Conservation (phyloP, 2,113 vertebrate species). For the Hypanus sabinus region DNA sequence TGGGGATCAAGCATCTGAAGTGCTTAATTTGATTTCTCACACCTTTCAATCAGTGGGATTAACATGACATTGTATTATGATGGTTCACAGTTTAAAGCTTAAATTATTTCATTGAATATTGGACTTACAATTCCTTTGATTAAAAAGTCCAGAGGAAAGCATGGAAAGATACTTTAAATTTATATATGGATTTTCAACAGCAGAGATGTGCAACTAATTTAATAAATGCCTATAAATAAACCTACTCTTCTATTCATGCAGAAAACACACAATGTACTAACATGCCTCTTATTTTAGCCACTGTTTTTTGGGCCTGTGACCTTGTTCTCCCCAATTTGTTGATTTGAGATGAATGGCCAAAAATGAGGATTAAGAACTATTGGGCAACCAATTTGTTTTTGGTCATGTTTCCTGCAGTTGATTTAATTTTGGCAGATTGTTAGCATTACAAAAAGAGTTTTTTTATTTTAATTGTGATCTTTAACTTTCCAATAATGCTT, state of each 20-base stretch:
- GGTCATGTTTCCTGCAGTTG: background rate
- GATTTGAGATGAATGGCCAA: background rate
- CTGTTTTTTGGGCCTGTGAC: too few species aligned
- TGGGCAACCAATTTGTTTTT: background rate
- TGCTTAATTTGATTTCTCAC: background rate
- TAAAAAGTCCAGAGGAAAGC: background rate
- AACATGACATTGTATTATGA: background rate
- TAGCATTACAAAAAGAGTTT: background rate
- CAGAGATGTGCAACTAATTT: background rate
- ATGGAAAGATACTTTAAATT: background rate
- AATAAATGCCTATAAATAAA: background rate
- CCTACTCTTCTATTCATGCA: too few species aligned
- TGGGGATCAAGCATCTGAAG: background rate
- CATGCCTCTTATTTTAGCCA: background rate
- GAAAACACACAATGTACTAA: background rate
- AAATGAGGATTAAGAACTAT: background rate
- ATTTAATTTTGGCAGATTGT: background rate
- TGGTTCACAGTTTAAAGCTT: background rate
- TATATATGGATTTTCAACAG: background rate
- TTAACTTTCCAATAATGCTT: slow-evolving; percentile 9
- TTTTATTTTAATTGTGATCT: background rate
- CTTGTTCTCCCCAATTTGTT: background rate
- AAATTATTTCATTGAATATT: background rate
- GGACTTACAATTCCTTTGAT: background rate
- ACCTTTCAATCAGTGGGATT: background rate